Conservation (phyloP, 2,888 invertebrate genomes). For the Drosophila merina region DNA sequence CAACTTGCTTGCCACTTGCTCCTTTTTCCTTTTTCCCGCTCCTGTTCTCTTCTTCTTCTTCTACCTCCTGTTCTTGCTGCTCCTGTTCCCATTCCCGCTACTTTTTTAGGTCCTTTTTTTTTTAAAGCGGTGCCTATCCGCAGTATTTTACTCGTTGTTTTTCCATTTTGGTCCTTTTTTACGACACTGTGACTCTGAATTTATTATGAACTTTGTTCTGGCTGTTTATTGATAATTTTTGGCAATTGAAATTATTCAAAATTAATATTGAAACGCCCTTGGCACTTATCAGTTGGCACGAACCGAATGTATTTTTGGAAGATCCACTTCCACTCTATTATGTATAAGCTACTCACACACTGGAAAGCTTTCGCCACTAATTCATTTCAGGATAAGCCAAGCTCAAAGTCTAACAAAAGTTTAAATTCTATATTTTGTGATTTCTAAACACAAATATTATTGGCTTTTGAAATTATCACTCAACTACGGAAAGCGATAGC, state of each 20-base stretch:
- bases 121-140: conserved; percentile 24
- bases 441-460: conserved; percentile 2
- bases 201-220: conserved; percentile 26
- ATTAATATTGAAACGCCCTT: not conserved
- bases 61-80: conserved; percentile 7
- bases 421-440: not conserved
- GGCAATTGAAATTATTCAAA: not conserved
- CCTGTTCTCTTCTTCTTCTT: conserved; percentile 57
- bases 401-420: too few relatives aligned
- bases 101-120: conserved; percentile 10
- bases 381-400: not conserved
- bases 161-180: conserved; percentile 1
- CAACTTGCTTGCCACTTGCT: conserved; percentile 46
- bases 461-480: conserved; percentile 26
- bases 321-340: not conserved
- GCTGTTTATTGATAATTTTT: conserved; percentile 21
- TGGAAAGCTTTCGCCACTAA: not conserved
- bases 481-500: conserved; percentile 14
- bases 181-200: conserved; percentile 20
- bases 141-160: conserved; percentile 25
- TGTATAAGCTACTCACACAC: conserved; percentile 26
- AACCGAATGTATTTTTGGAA: conserved; percentile 1
- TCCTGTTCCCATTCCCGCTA: conserved; percentile 11
- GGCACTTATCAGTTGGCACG: not conserved
- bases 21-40: conserved; percentile 30